A percentile compares a stretch with the other conserved stretches of the same genome.
phyloP scores from a whole-genome alignment of 2,888 invertebrate genomes.

The Proisotoma minuta region DNA sequence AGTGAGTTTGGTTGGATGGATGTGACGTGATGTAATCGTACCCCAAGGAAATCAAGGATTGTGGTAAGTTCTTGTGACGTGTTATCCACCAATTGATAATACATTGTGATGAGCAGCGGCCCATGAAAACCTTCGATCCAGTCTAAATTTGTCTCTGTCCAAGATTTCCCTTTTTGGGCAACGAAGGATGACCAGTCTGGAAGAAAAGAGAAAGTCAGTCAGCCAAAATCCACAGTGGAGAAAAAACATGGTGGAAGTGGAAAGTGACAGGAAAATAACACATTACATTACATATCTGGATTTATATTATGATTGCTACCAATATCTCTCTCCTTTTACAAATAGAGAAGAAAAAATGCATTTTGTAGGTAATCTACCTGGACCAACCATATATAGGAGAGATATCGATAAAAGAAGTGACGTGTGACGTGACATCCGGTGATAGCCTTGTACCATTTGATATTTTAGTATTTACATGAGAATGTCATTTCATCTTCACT shows the following conservation, averaged over 20 bases:
- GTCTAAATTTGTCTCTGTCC: constrained; percentile 65
- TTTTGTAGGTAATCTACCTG: no score
- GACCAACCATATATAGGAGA: no score
- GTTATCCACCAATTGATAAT: constrained; percentile 61
- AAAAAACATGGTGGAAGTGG: neutral
- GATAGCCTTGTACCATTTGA: neutral
- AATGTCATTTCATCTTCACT: no score
- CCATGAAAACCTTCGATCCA: constrained; percentile 69
- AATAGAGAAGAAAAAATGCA: no score
- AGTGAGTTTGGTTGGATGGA: no score
- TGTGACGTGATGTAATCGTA: constrained; percentile 10
- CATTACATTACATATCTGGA: neutral
- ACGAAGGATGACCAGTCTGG: constrained; percentile 71
- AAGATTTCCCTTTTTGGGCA: constrained; percentile 60
- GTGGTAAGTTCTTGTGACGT: constrained; percentile 58
- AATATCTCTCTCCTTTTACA: no score
- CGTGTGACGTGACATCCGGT: neutral
- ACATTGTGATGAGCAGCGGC: constrained; percentile 65
- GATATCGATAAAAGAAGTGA: no score
- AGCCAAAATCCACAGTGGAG: no score
- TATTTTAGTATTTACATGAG: neutral
- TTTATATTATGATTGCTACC: no score
- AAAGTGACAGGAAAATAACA: neutral
- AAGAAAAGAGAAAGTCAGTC: constrained; percentile 43
- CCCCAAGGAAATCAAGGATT: constrained; percentile 53